Conservation (phyloP, 2,113 vertebrate genomes). For the Salvator merianae region DNA sequence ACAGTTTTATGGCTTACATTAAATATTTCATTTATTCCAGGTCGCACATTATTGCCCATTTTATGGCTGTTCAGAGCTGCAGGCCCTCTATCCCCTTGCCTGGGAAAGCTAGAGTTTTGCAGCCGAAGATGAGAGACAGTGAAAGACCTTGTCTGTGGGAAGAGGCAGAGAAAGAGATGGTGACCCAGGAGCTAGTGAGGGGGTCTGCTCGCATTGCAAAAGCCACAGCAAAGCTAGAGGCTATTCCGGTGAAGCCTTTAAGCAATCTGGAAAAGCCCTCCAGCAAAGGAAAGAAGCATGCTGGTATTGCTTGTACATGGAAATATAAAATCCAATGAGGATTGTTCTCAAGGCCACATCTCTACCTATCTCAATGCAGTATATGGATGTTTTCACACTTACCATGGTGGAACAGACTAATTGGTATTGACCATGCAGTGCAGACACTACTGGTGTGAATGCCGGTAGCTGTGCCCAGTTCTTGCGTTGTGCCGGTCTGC, state of each 20-base stretch:
- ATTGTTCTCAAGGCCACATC: background rate
- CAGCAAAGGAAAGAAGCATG: background rate
- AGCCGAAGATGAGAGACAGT: background rate
- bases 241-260: background rate
- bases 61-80: background rate
- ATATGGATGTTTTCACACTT: no score
- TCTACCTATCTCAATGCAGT: background rate
- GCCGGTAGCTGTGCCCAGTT: no score
- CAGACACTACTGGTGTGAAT: no score
- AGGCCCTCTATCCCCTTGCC: background rate
- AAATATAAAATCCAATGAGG: background rate
- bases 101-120: background rate
- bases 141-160: no score
- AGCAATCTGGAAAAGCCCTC: background rate
- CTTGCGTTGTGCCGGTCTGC: no score
- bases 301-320: background rate
- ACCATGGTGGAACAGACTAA: no score
- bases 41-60: background rate
- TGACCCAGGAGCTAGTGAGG: no score
- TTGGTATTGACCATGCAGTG: no score
- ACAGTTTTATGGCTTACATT: constrained; percentile 19
- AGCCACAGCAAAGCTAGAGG: background rate
- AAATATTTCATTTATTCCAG: constrained; percentile 27
- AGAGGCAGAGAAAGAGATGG: background rate
- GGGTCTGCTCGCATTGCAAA: background rate